Evolutionary conservation across 53 echinoderm and acorn worm genomes (phyloP), one percentile per base, ranked within the genome.

Genomic region (Hippasteria phrygiana): DNA sequence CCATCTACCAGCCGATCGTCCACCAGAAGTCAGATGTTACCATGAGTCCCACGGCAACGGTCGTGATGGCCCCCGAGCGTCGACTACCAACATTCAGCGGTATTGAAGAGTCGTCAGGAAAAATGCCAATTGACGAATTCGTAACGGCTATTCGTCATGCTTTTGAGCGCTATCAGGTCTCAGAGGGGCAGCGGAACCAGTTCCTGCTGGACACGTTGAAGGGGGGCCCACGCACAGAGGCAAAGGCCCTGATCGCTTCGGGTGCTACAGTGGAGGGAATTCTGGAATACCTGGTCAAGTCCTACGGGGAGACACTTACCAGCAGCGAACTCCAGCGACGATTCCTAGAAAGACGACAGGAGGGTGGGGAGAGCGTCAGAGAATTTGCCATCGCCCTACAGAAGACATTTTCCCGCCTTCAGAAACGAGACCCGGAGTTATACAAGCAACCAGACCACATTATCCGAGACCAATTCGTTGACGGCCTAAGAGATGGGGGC

Each of bases 371-470:
- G 40, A 28, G 27, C 28, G 47, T 47, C 6, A 75, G 47, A 31
- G 75, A 75, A 9, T 75, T 46, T 48, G 45, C 75, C 3, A 31
- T 75, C 2, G 37, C 75, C 47, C 31, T 75, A 47, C 75, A 75
- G 47, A 26, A 48, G 11, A 45, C 47, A 11, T 75, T 75, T 47
- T 17, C 40, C n/a, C 42, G 43, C 14, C 36, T 73, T 3, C 73
- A 73, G 22, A 73, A 73, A 43, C 42, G 17, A 26, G 73, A 73
- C 26, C 73, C 73, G 1, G 73, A 20, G n/a, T 43, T 73, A 20
- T 73, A 35, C 17, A 75, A 75, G 37, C 8, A 46, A 32, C 75
- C 75, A 0, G 48, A 47, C 27, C n/a, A 75, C 46, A 47, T 48
- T 20, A 45, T 48, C 48, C 28, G 48, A 43, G 32, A 31, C 3